Evolutionary conservation across 2,797 vertebrate species (phyloP).

Genomic region (Acridotheres tristis): DNA sequence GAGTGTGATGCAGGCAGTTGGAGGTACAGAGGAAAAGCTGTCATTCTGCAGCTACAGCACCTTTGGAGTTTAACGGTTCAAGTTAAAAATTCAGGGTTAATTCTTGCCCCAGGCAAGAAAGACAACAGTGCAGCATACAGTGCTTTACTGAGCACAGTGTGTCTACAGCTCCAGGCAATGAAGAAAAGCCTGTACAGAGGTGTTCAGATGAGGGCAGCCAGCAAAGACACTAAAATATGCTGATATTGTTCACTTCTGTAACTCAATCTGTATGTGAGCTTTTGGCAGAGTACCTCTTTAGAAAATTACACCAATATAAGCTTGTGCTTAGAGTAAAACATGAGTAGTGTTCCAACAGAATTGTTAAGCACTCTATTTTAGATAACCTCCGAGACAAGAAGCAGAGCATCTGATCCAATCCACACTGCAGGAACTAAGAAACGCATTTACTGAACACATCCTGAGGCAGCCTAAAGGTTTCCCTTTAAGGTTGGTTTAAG

Average conservation of each 20-base stretch:
- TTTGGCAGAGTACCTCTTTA: not conserved
- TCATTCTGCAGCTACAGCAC: not conserved
- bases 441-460: not conserved
- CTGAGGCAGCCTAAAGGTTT: not conserved
- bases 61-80: not conserved
- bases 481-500: not conserved
- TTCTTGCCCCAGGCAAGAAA: not conserved
- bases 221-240: not conserved
- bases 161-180: not conserved
- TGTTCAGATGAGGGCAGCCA: not conserved
- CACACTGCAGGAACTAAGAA: not conserved
- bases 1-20: not conserved
- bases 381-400: not conserved
- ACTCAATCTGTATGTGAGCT: not conserved
- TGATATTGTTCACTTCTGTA: not conserved
- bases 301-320: not conserved
- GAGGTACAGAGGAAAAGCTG: not conserved
- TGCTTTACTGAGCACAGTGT: not conserved
- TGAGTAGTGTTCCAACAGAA: not conserved
- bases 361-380: not conserved
- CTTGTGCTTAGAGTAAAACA: not conserved
- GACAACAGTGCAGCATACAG: not conserved
- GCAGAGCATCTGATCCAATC: not conserved
- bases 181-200: not conserved
- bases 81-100: conserved; percentile 9